phyloP scores from a whole-genome alignment of 2,888 invertebrate genomes.

The Lycia hirtaria region DNA sequence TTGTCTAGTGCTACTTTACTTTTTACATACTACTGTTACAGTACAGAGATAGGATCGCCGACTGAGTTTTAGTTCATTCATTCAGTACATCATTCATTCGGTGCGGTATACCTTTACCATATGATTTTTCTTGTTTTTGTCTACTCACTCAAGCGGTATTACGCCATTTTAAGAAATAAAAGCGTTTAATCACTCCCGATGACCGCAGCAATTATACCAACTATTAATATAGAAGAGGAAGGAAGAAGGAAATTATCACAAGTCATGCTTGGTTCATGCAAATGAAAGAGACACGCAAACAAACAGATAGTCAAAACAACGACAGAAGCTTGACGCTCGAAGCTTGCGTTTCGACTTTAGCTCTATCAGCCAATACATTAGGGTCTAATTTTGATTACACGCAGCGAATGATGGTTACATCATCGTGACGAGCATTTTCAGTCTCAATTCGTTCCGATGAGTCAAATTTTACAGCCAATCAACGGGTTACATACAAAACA shows the following conservation, averaged over 20 bases:
- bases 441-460: conserved; percentile 47
- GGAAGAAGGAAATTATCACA: conserved; percentile 70
- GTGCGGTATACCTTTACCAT: conserved; percentile 44
- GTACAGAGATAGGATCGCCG: conserved; percentile 54
- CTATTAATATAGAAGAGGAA: conserved; percentile 52
- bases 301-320: conserved; percentile 78
- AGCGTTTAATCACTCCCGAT: conserved; percentile 56
- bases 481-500: conserved; percentile 60
- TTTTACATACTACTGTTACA: conserved; percentile 48
- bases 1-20: conserved; percentile 66
- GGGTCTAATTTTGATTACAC: conserved; percentile 65
- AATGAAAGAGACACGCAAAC: conserved; percentile 83
- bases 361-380: conserved; percentile 70
- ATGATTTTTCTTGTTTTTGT: conserved; percentile 9
- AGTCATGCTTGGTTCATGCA: conserved; percentile 82
- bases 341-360: conserved; percentile 64
- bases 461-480: conserved; percentile 73
- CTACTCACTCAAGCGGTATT: conserved; percentile 21
- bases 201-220: conserved; percentile 62
- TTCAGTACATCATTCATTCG: conserved; percentile 3
- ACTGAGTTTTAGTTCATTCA: conserved; percentile 46
- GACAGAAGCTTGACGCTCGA: conserved; percentile 78
- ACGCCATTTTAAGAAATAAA: conserved; percentile 39
- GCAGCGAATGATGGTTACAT: conserved; percentile 39
- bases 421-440: conserved; percentile 46